Conservation (phyloP, 2,113 vertebrate species). For the Bufo gargarizans region DNA sequence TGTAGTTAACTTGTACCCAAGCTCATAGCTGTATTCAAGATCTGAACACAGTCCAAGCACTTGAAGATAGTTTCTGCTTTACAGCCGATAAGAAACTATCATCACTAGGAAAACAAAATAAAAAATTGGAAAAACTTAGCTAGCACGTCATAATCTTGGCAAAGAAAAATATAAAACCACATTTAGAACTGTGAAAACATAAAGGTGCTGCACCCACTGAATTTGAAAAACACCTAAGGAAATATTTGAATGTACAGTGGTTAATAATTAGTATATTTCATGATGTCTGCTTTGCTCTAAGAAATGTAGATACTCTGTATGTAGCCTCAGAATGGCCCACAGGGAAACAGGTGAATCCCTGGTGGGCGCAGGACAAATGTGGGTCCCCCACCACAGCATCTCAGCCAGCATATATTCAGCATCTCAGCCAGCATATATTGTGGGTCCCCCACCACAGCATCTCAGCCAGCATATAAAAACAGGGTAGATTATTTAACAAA, state of each 20-base stretch:
- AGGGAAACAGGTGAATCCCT: too few species aligned
- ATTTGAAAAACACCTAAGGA: background rate
- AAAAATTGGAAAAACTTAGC: slow-evolving; percentile 19
- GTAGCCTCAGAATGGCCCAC: too few species aligned
- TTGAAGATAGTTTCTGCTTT: background rate
- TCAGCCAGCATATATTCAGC: too few species aligned
- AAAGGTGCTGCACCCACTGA: background rate
- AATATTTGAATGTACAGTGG: background rate
- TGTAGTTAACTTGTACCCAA: background rate
- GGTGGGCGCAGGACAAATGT: too few species aligned
- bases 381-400: too few species aligned
- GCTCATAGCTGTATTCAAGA: background rate
- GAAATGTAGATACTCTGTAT: too few species aligned
- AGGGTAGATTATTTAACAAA: too few species aligned
- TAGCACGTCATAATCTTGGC: slow-evolving; percentile 12
- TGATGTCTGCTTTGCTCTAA: too few species aligned
- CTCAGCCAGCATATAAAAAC: too few species aligned
- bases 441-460: too few species aligned
- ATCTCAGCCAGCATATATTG: too few species aligned
- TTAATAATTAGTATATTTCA: background rate
- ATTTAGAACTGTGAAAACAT: background rate
- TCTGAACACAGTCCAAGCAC: background rate
- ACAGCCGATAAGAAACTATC: background rate
- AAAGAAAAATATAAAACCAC: background rate
- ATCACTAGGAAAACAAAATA: slow-evolving; percentile 13